phyloP scores from a whole-genome alignment of 1,140 invertebrate genomes.

The Conus ventricosus region DNA sequence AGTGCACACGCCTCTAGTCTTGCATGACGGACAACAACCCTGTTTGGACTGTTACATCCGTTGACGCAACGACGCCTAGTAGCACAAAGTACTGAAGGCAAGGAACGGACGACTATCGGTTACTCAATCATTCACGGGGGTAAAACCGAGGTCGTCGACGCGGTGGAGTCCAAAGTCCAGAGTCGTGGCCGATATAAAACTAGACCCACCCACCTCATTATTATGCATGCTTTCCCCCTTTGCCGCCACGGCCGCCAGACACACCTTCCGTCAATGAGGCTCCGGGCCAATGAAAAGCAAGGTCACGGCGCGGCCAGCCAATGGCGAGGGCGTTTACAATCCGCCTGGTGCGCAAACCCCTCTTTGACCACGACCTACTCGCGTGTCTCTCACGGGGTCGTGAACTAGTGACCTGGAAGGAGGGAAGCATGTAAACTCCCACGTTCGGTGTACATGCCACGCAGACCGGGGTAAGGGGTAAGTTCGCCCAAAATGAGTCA shows the following conservation, averaged over 20 bases:
- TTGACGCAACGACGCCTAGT: no score
- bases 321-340: not conserved
- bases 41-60: no score
- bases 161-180: not conserved
- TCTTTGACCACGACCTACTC: not conserved
- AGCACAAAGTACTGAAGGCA: no score
- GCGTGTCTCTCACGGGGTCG: not conserved
- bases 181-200: not conserved
- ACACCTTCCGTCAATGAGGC: conserved; percentile 2
- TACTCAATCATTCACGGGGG: not conserved
- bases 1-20: no score
- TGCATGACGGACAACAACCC: no score
- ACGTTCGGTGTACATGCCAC: not conserved
- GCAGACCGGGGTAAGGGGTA: no score
- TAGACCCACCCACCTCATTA: not conserved
- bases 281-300: not conserved
- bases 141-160: not conserved
- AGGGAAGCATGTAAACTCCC: not conserved
- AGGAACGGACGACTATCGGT: not conserved
- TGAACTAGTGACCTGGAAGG: not conserved
- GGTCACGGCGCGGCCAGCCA: not conserved
- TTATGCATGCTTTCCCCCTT: not conserved
- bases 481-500: no score
- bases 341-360: not conserved
- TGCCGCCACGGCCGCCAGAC: not conserved